phyloP scores from a whole-genome alignment of 2,888 invertebrate species.

The Aphrophora alni region DNA sequence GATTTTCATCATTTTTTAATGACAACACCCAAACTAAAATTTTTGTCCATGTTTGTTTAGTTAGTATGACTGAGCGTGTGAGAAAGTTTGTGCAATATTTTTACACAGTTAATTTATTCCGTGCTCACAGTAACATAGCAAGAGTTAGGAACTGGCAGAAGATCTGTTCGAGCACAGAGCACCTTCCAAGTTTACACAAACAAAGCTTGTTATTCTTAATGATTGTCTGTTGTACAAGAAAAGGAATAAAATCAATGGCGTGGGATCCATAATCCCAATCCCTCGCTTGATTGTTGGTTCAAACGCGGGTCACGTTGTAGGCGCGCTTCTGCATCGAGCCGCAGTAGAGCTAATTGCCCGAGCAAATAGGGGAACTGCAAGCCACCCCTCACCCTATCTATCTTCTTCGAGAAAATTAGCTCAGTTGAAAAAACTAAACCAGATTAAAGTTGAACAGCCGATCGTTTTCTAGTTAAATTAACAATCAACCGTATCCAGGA shows the following conservation, averaged over 20 bases:
- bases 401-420: constrained; percentile 2
- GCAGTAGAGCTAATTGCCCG: neutral
- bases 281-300: neutral
- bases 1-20: too few species aligned
- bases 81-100: too few species aligned
- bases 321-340: constrained; percentile 2
- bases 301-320: neutral
- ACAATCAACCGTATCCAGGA: neutral
- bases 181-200: neutral
- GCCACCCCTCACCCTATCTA: neutral
- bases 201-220: neutral
- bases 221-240: neutral
- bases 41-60: too few species aligned
- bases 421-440: constrained; percentile 6
- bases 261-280: neutral
- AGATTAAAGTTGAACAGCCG: neutral
- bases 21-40: too few species aligned
- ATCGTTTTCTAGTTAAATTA: neutral
- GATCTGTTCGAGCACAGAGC: too few species aligned
- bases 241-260: neutral
- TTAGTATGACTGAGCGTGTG: too few species aligned
- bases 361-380: constrained; percentile 1
- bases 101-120: too few species aligned
- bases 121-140: too few species aligned
- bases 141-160: too few species aligned